Base-by-base conservation (phyloP, 92 coral and sea anemone species). In the Virgularia gustaviana region DNA sequence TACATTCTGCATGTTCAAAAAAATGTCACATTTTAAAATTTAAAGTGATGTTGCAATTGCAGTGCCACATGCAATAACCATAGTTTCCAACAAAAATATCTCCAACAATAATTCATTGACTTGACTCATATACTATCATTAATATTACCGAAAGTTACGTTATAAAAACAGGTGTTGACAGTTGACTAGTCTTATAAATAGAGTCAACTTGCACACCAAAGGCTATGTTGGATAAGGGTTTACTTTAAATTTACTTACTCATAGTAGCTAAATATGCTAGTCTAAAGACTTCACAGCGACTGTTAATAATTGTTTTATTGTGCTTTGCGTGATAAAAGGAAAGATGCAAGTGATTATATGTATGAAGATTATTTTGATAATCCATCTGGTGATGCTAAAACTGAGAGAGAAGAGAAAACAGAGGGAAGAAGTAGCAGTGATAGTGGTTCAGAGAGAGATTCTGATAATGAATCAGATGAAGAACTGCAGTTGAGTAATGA, bases 291-390 rank as follows among this genome's bases (percentile, higher is more conserved):
- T n/a, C n/a, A n/a, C n/a, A n/a, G n/a, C n/a, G n/a, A n/a, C n/a
- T n/a, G n/a, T n/a, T n/a, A n/a, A n/a, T n/a, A n/a, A n/a, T n/a
- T n/a, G n/a, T n/a, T n/a, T n/a, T n/a, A n/a, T n/a, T n/a, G n/a
- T n/a, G n/a, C n/a, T n/a, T n/a, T n/a, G n/a, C n/a, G n/a, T n/a
- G 22, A 7, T 57, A 79, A 58, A 31, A 13, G 58, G 43, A 90
- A 79, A 36, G 71, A 63, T 61, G 77, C 79, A 0, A 4, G 72
- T 35, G 79, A 82, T 57, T 42, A 85, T 30, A 89, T 74, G 71
- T 94, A 94, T 70, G 74, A 75, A 32, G 96, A 94, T 58, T 89
- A 83, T 83, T 94, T 89, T 89, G 94, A 86, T 75, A 88, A 87
- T 13, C 96, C 98, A 9, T 94, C 98, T 67, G 87, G 57, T 22